These are phyloP conservation scores for Perccottus glenii DNA, from an alignment of 2,113 vertebrate genomes.

Conservation along the genomic window DNA sequence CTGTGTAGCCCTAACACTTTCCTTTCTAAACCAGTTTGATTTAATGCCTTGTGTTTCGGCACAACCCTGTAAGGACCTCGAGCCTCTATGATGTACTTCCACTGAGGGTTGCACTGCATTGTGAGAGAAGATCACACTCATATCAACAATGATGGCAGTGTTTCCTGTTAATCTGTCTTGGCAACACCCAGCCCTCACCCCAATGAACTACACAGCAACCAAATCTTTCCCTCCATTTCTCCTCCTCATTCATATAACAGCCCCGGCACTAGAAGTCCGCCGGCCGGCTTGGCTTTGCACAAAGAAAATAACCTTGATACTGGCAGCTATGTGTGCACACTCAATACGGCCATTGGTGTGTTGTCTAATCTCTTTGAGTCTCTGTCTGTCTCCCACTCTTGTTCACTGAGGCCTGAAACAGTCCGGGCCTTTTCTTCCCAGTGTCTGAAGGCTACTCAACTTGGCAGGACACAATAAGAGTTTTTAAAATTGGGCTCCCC, in stretches of 20 bases:
- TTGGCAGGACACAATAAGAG: conserved; percentile 77
- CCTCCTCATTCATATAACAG: conserved; percentile 51
- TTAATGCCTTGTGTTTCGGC: conserved; percentile 71
- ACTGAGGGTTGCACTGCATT: conserved; percentile 70
- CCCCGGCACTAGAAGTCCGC: conserved; percentile 61
- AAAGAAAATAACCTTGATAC: conserved; percentile 73
- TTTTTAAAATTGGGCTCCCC: conserved; percentile 74
- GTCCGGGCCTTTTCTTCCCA: conserved; percentile 69
- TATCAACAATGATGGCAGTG: conserved; percentile 79
- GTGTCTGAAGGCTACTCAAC: conserved; percentile 71
- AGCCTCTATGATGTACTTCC: conserved; percentile 68
- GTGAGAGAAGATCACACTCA: conserved; percentile 74
- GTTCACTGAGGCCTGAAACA: conserved; percentile 71
- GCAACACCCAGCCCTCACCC: conserved; percentile 68
- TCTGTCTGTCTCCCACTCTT: conserved; percentile 63
- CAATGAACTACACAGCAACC: conserved; percentile 67
- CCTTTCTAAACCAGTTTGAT: conserved; percentile 46
- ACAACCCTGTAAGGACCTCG: conserved; percentile 72
- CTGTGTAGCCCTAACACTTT: neutral
- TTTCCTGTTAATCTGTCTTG: conserved; percentile 76
- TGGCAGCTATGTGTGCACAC: conserved; percentile 68
- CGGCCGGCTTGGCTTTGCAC: conserved; percentile 59
- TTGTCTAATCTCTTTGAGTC: conserved; percentile 77
- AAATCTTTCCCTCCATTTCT: conserved; percentile 70
- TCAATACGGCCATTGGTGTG: conserved; percentile 65